Evolutionary conservation across 2,888 invertebrate species (phyloP), one percentile per base, ranked within the genome.

Genomic region (Notocelia uddmanniana): DNA sequence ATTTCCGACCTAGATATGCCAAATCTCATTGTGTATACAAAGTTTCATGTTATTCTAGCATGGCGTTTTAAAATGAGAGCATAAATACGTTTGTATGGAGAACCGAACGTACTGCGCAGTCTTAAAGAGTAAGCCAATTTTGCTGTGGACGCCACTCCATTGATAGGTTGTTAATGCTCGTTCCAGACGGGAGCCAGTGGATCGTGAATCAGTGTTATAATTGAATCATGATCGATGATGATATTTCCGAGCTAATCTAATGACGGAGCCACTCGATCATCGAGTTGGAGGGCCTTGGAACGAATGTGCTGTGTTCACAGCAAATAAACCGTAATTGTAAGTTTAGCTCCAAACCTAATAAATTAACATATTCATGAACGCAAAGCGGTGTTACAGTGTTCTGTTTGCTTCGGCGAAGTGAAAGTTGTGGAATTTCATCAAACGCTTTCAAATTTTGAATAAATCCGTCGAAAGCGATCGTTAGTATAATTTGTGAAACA

Each of bases 341-440:
- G 62, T 69, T 69, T 23, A 67, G 45, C 45, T 18, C 19, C 54
- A 45, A 69, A 60, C 41, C 54, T 59, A 41, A 59, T 23, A 41
- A 18, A 71, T 67, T 71, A 60, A 19, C 66, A 71, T 71, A 71
- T 71, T 67, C 71, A 71, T 67, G 59, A 59, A 21, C 8, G 13
- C 26, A 13, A 31, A 57, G 55, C 55, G 26, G 15, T 31, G 23
- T 59, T 58, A 48, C 34, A 31, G 52, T 52, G 69, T 63, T 54
- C 34, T 50, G 54, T 58, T 64, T 57, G 58, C 26, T n/a, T 54
- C 45, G 31, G 31, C 0, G 8, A 15, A 8, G 52, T 6, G 26
- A 48, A 26, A 67, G 19, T 67, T 34, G 18, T 63, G 21, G 52
- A 45, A 60, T 62, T 23, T 50, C 26, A 48, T 50, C 48, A 48